phyloP scores from a whole-genome alignment of 2,888 invertebrate species.

The Ochropleura plecta region DNA sequence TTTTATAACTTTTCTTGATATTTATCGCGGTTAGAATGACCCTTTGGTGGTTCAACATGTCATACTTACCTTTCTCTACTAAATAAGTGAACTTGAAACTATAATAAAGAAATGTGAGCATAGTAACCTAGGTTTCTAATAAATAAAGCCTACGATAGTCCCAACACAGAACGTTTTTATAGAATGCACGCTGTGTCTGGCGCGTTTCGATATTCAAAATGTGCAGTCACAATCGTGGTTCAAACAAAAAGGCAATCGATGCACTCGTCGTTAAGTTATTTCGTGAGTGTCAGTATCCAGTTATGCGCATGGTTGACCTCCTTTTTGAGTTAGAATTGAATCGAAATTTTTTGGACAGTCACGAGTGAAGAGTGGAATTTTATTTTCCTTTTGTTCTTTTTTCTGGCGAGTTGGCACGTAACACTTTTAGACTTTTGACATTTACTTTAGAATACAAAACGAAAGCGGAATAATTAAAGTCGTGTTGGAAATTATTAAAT shows the following conservation, averaged over 20 bases:
- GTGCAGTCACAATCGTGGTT: constrained; percentile 8
- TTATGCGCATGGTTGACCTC: constrained; percentile 54
- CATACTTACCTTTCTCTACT: background rate
- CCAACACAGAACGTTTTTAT: constrained; percentile 12
- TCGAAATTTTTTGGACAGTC: constrained; percentile 37
- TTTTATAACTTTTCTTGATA: background rate
- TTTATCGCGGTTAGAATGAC: background rate
- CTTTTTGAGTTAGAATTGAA: constrained; percentile 56
- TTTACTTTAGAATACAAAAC: constrained; percentile 22
- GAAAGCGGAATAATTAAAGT: constrained; percentile 11
- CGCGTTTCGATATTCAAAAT: constrained; percentile 24
- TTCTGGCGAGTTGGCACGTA: constrained; percentile 11
- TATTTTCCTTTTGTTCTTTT: constrained; percentile 31
- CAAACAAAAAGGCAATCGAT: constrained; percentile 46
- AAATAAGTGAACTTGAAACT: background rate
- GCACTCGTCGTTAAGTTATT: constrained; percentile 56
- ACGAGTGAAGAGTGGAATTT: constrained; percentile 38
- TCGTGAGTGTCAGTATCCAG: constrained; percentile 43
- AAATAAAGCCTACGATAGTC: background rate
- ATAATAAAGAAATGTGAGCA: background rate
- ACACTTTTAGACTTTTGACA: constrained; percentile 21
- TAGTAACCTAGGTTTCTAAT: background rate
- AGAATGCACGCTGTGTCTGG: constrained; percentile 17
- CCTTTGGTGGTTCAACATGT: background rate
- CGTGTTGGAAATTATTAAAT: constrained; percentile 3